These are phyloP conservation scores for Thermophis baileyi DNA, from an alignment of 2,113 vertebrate species.

Conservation along the genomic window DNA sequence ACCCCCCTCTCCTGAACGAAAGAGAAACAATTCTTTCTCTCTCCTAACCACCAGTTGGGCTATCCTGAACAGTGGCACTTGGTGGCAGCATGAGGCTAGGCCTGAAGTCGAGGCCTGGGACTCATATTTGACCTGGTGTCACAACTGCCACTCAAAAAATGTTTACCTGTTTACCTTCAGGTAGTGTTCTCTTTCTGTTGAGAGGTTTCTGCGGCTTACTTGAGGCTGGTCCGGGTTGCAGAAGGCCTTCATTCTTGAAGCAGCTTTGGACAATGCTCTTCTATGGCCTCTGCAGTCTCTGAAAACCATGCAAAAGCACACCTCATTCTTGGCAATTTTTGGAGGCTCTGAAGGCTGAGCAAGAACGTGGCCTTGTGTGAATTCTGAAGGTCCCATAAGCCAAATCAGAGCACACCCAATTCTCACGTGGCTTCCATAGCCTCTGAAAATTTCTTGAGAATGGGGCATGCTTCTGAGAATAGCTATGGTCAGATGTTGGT, in stretches of 20 bases:
- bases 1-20: not conserved
- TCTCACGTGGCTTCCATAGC: not conserved
- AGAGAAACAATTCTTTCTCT: not conserved
- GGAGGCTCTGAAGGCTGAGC: not conserved
- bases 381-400: not conserved
- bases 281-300: not conserved
- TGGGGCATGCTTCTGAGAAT: not conserved
- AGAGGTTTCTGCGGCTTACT: not conserved
- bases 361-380: not conserved
- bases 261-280: not conserved
- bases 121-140: not conserved
- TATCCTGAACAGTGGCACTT: not conserved
- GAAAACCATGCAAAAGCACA: not conserved
- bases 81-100: not conserved
- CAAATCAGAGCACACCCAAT: not conserved
- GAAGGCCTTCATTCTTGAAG: not conserved
- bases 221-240: not conserved
- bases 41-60: not conserved
- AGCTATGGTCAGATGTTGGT: not conserved
- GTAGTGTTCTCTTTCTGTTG: not conserved
- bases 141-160: not conserved
- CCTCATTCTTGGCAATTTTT: not conserved
- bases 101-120: not conserved
- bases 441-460: not conserved
- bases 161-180: not conserved